Percentiles rank a stretch among this genome's conserved stretches.
These are phyloP conservation scores for Lasioglossum villosulum DNA, from an alignment of 2,888 invertebrate genomes.

Conservation along the genomic window DNA sequence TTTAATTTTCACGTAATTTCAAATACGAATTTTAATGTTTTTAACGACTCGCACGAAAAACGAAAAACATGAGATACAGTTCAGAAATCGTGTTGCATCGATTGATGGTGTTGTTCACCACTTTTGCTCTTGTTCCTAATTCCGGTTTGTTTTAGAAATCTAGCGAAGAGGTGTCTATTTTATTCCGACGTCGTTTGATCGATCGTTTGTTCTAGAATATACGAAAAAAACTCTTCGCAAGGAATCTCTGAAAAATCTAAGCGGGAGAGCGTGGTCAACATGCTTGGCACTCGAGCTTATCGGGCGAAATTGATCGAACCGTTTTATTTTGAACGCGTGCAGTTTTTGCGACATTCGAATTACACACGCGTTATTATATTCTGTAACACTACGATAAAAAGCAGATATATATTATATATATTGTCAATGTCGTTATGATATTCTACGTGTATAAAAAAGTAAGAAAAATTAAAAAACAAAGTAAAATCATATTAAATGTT, in stretches of 20 bases:
- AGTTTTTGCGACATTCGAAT: constrained; percentile 65
- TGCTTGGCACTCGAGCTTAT: neutral
- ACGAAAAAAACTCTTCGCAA: neutral
- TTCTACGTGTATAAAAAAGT: constrained; percentile 74
- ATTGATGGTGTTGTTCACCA: constrained; percentile 8
- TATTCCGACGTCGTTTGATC: constrained; percentile 23
- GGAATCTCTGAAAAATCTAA: neutral
- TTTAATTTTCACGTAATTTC: constrained; percentile 16
- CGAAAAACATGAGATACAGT: neutral
- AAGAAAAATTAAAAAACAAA: constrained; percentile 54
- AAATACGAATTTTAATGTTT: constrained; percentile 15
- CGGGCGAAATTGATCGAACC: constrained; percentile 16
- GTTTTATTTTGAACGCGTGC: constrained; percentile 45
- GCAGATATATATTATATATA: constrained; percentile 67
- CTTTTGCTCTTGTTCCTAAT: constrained; percentile 8
- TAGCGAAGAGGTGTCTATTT: constrained; percentile 14
- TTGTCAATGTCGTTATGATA: constrained; percentile 75
- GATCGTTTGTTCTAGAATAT: neutral
- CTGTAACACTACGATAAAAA: constrained; percentile 60
- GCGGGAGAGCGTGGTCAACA: constrained; percentile 22
- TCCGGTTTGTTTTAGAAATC: constrained; percentile 11
- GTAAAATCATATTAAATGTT: constrained; percentile 78
- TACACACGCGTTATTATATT: constrained; percentile 62
- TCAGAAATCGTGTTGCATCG: constrained; percentile 13
- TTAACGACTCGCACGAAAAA: constrained; percentile 16